phyloP scores from a whole-genome alignment of 2,113 vertebrate species.

The Pomatorhinus ruficollis region DNA sequence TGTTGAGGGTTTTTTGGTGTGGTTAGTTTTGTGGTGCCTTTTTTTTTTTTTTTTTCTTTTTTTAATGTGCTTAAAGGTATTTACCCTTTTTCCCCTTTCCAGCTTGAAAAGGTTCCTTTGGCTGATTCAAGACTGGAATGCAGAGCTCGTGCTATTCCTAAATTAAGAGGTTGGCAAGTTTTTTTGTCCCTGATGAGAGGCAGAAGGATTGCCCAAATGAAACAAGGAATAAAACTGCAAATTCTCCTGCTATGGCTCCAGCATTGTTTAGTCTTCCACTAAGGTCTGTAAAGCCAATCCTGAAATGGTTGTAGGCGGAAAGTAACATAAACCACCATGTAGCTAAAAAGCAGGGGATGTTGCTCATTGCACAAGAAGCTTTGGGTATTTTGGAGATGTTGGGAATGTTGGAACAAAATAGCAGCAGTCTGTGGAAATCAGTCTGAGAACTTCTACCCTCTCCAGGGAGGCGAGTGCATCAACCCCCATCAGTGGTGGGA shows the following conservation, averaged over 20 bases:
- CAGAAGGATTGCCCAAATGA: conserved; percentile 66
- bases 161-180: conserved; percentile 55
- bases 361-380: conserved; percentile 60
- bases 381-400: conserved; percentile 65
- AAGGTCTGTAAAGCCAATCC: conserved; percentile 57
- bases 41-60: not conserved
- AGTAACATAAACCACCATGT: conserved; percentile 63
- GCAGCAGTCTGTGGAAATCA: conserved; percentile 55
- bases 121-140: conserved; percentile 41
- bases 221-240: conserved; percentile 64
- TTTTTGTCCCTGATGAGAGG: conserved; percentile 66
- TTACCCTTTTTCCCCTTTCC: conserved; percentile 42
- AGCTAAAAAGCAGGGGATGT: conserved; percentile 56
- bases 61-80: conserved; percentile 33
- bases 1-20: conserved; percentile 12
- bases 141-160: conserved; percentile 36
- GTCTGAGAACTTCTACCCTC: conserved; percentile 15
- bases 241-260: conserved; percentile 65
- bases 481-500: not conserved
- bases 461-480: not conserved
- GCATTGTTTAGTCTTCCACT: conserved; percentile 71
- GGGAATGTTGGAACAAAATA: conserved; percentile 54
- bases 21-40: not conserved
- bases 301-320: conserved; percentile 63
- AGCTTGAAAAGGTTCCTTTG: conserved; percentile 13